Percentiles rank a stretch among this genome's conserved stretches.
Conservation (phyloP, 2,888 invertebrate genomes). For the Sympetrum striolatum region DNA sequence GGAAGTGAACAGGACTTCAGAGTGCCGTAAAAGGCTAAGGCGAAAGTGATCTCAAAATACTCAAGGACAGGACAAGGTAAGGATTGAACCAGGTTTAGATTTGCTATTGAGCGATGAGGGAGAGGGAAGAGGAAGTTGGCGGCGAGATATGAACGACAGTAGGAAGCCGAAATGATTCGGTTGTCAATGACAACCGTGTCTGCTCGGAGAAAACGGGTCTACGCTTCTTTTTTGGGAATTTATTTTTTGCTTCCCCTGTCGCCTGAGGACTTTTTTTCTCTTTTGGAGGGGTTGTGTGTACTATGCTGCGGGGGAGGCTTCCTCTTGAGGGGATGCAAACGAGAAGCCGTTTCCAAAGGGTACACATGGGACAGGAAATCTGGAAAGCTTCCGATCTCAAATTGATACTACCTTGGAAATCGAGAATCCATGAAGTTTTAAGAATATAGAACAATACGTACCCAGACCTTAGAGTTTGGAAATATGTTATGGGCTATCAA, state of each 20-base stretch:
- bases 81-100: background rate
- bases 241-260: background rate
- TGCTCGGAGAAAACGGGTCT: background rate
- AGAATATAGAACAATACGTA: too few species aligned
- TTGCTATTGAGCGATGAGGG: background rate
- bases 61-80: background rate
- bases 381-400: background rate
- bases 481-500: too few species aligned
- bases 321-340: background rate
- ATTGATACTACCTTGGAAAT: background rate
- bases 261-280: background rate
- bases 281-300: background rate
- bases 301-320: background rate
- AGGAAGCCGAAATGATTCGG: constrained; percentile 34
- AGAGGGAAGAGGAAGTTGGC: background rate
- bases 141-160: constrained; percentile 37
- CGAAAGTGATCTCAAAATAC: background rate
- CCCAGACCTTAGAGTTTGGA: too few species aligned
- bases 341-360: background rate
- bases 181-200: constrained; percentile 21
- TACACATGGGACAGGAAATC: background rate
- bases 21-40: background rate
- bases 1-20: too few species aligned
- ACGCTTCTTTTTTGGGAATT: background rate
- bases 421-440: too few species aligned